Evolutionary conservation across 2,888 invertebrate species (phyloP).

Genomic region (Ichneumoninae sp.): DNA sequence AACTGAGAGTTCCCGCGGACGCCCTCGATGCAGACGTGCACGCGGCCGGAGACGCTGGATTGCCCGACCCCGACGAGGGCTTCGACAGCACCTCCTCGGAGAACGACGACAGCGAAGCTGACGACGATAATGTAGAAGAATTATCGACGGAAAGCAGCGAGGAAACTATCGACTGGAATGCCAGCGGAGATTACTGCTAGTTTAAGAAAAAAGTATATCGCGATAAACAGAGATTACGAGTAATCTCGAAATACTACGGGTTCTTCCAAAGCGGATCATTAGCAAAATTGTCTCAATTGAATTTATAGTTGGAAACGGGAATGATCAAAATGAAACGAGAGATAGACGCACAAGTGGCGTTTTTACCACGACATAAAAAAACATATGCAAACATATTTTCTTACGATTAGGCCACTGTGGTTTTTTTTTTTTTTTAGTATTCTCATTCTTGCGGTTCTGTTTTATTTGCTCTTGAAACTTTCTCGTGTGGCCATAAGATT

Average conservation of each 20-base stretch:
- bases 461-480: slow-evolving; percentile 17
- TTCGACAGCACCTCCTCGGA: slow-evolving; percentile 74
- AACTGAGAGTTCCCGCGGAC: slow-evolving; percentile 67
- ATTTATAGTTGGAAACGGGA: not conserved
- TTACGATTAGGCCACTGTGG: slow-evolving; percentile 56
- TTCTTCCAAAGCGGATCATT: slow-evolving; percentile 33
- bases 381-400: slow-evolving; percentile 62
- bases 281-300: not conserved
- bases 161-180: slow-evolving; percentile 51
- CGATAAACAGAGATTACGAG: not conserved
- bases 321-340: slow-evolving; percentile 18
- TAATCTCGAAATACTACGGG: slow-evolving; percentile 12
- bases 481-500: slow-evolving; percentile 53
- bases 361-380: slow-evolving; percentile 34
- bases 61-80: slow-evolving; percentile 65
- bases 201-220: not conserved
- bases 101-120: slow-evolving; percentile 65
- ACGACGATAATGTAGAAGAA: slow-evolving; percentile 28
- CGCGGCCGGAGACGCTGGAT: slow-evolving; percentile 58
- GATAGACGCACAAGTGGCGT: slow-evolving; percentile 48
- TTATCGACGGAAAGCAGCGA: slow-evolving; percentile 57
- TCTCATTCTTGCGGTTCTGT: slow-evolving; percentile 12
- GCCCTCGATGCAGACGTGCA: slow-evolving; percentile 38
- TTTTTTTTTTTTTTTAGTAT: slow-evolving; percentile 4
- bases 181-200: slow-evolving; percentile 51